A percentile compares a stretch with the other conserved stretches of the same genome.
phyloP scores from a whole-genome alignment of 2,113 vertebrate genomes.

The Xenopus tropicalis region UCB_Xtro_10.0 CM004446.2:29955001-29955500 shows the following conservation, averaged over 20 bases:
- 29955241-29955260: neutral
- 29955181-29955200: neutral
- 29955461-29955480: neutral
- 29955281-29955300: neutral
- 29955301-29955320: neutral
- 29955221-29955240: neutral
- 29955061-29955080: no score
- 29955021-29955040: no score
- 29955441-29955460: neutral
- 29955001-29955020: no score
- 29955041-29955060: no score
- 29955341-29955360: neutral
- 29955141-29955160: neutral
- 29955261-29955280: neutral
- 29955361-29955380: neutral
- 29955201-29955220: neutral
- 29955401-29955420: neutral
- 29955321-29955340: neutral
- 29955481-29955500: neutral
- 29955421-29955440: neutral
- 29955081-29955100: neutral
- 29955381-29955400: neutral
- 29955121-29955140: neutral
- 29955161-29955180: neutral
- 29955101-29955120: neutral